Evolutionary conservation across 2,888 invertebrate genomes (phyloP).

Genomic region (Cryptus armator): DNA sequence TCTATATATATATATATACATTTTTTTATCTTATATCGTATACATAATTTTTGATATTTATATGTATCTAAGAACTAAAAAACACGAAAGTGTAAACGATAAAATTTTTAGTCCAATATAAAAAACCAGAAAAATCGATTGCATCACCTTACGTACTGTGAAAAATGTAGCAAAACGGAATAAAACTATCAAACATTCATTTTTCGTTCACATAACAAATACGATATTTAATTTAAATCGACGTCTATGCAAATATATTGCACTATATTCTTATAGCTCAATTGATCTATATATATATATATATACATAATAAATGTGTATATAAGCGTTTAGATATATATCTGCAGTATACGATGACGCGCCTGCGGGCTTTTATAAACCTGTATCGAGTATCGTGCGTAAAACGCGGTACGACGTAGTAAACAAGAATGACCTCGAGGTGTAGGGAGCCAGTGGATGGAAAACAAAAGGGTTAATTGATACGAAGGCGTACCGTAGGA

Average conservation of each 20-base stretch:
- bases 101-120: too few relatives aligned
- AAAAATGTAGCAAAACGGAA: too few relatives aligned
- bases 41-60: too few relatives aligned
- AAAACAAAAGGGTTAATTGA: slow-evolving; percentile 81
- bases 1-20: not conserved
- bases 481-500: slow-evolving; percentile 64
- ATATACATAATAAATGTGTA: not conserved
- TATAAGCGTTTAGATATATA: slow-evolving; percentile 7
- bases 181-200: too few relatives aligned
- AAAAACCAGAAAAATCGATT: too few relatives aligned
- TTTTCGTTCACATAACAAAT: not conserved
- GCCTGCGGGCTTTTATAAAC: slow-evolving; percentile 58
- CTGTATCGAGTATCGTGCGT: slow-evolving; percentile 69
- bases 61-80: too few relatives aligned
- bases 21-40: too few relatives aligned
- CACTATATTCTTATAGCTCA: not conserved
- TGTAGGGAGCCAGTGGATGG: slow-evolving; percentile 56
- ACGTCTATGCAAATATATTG: not conserved
- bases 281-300: not conserved
- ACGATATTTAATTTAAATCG: not conserved
- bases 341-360: not conserved
- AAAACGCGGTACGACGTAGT: slow-evolving; percentile 75
- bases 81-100: too few relatives aligned
- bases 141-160: too few relatives aligned
- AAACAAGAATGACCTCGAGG: slow-evolving; percentile 78